Conservation (phyloP, 2,113 vertebrate genomes). For the Castor canadensis region DNA sequence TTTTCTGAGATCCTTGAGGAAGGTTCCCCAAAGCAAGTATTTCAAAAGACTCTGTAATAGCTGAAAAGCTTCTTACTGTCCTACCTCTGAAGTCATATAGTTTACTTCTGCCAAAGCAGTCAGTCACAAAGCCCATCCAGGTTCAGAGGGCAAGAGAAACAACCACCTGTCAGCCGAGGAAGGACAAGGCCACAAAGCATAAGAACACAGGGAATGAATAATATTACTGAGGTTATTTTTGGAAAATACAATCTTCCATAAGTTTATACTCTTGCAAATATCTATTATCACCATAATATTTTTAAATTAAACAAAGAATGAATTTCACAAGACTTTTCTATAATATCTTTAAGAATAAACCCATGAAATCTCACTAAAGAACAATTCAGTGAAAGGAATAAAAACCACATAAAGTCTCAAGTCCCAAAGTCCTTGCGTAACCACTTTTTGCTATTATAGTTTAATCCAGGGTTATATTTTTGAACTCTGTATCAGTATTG, state of each 20-base stretch:
- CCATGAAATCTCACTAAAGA: constrained; percentile 17
- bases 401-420: background rate
- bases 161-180: background rate
- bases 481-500: background rate
- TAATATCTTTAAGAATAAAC: background rate
- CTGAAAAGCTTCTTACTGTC: background rate
- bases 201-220: background rate
- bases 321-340: background rate
- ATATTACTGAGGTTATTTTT: background rate
- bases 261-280: constrained; percentile 28
- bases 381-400: background rate
- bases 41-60: background rate
- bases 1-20: background rate
- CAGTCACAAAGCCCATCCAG: background rate
- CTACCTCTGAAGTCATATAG: background rate
- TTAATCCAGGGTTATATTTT: background rate
- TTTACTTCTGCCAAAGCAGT: background rate
- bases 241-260: background rate
- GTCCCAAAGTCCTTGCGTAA: background rate
- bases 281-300: constrained; percentile 24
- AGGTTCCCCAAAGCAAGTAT: background rate
- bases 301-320: constrained; percentile 3
- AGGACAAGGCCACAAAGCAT: background rate
- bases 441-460: background rate
- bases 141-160: background rate